Percentiles rank a stretch among this genome's conserved stretches.
phyloP scores from a whole-genome alignment of 2,888 invertebrate species.

The Agriopis marginaria region DNA sequence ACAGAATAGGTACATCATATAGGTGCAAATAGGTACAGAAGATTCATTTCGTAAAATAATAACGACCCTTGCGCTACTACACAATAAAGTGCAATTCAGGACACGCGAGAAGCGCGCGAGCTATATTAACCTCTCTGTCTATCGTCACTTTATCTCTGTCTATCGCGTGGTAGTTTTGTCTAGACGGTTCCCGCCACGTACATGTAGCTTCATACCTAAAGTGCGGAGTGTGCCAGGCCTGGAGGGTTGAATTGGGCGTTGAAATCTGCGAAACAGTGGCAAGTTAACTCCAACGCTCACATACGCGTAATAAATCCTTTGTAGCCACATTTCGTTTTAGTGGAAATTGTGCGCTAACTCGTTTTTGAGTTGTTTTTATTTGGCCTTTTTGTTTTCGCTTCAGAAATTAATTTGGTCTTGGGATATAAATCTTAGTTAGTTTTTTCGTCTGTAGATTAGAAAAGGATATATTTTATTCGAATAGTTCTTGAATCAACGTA shows the following conservation, averaged over 20 bases:
- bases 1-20: no score
- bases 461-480: not conserved
- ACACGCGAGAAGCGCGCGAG: no score
- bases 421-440: constrained; percentile 26
- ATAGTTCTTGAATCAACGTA: no score
- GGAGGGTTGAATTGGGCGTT: not conserved
- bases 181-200: no score
- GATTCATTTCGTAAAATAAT: no score
- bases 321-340: constrained; percentile 22
- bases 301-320: constrained; percentile 24
- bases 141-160: no score
- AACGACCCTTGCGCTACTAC: no score
- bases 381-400: constrained; percentile 7
- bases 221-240: no score
- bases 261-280: not conserved
- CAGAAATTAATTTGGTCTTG: constrained; percentile 17
- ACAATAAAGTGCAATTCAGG: no score
- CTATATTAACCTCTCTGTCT: no score
- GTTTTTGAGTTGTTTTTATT: constrained; percentile 20
- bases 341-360: constrained; percentile 5
- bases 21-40: no score
- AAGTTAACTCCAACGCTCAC: constrained; percentile 4
- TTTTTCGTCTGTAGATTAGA: not conserved
- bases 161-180: no score
- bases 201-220: not conserved